Evolutionary conservation across 2,888 invertebrate species (phyloP).

Genomic region (Oligia fasciuncula): DNA sequence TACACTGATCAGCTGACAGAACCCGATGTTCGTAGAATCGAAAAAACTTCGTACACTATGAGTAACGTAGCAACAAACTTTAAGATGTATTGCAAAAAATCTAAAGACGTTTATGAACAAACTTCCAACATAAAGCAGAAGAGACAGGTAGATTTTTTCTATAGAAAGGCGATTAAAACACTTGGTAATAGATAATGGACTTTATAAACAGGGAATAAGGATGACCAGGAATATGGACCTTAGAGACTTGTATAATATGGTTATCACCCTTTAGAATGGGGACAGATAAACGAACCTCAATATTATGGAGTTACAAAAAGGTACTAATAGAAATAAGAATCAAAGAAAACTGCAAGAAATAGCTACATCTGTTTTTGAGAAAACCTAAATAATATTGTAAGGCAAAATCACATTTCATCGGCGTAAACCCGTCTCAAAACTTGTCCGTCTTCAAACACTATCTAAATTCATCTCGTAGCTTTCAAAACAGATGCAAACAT

Average conservation of each 20-base stretch:
- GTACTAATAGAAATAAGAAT: neutral
- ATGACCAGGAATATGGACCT: neutral
- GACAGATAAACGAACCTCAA: slow-evolving; percentile 16
- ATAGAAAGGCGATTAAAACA: slow-evolving; percentile 28
- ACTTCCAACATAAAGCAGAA: slow-evolving; percentile 60
- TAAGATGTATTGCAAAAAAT: slow-evolving; percentile 64
- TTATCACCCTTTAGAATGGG: slow-evolving; percentile 24
- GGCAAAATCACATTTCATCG: neutral
- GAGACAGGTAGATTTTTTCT: slow-evolving; percentile 64
- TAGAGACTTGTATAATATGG: neutral
- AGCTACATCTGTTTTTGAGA: neutral
- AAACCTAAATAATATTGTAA: neutral
- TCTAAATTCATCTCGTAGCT: neutral
- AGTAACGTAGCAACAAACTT: slow-evolving; percentile 53
- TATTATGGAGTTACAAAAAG: neutral
- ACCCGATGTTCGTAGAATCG: slow-evolving; percentile 37
- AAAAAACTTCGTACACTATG: slow-evolving; percentile 31
- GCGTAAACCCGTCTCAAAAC: neutral
- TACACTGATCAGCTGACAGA: slow-evolving; percentile 37
- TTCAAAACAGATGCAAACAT: neutral
- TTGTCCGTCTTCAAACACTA: neutral
- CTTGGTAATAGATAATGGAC: slow-evolving; percentile 35
- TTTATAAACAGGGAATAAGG: slow-evolving; percentile 26
- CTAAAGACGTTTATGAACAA: slow-evolving; percentile 61
- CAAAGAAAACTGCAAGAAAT: neutral